These are phyloP conservation scores for Antigone vipio DNA, from an alignment of 2,113 vertebrate genomes.

Conservation along the genomic window DNA sequence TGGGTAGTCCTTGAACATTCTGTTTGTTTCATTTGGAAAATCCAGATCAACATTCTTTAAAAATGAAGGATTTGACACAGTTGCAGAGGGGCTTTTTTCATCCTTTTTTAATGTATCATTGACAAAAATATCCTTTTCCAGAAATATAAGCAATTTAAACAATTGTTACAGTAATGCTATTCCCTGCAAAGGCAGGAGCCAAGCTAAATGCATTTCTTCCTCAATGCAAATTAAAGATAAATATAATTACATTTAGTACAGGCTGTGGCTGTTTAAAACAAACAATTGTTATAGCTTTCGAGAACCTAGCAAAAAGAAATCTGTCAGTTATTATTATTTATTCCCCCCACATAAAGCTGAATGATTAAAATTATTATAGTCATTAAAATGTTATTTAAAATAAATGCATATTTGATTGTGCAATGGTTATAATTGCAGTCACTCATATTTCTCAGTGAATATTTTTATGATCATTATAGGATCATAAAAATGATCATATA, in stretches of 20 bases:
- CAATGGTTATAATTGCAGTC: neutral
- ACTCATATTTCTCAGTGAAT: neutral
- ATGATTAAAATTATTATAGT: neutral
- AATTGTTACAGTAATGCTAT: neutral
- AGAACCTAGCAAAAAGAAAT: neutral
- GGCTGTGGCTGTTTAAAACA: neutral
- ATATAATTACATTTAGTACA: neutral
- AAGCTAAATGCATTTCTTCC: neutral
- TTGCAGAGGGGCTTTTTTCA: neutral
- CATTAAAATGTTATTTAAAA: neutral
- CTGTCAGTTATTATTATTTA: neutral
- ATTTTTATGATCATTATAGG: neutral
- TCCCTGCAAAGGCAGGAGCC: neutral
- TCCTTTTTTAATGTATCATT: neutral
- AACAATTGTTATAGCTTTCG: neutral
- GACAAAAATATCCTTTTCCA: neutral
- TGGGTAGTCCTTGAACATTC: neutral
- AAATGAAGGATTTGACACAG: neutral
- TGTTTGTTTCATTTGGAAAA: neutral
- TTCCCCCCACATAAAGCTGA: neutral
- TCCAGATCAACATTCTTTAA: neutral
- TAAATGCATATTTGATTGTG: neutral
- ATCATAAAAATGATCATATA: neutral
- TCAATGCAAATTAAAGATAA: neutral
- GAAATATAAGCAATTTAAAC: neutral